Conservation (phyloP, 2,797 vertebrate species). For the Enteromius argenteus region DNA sequence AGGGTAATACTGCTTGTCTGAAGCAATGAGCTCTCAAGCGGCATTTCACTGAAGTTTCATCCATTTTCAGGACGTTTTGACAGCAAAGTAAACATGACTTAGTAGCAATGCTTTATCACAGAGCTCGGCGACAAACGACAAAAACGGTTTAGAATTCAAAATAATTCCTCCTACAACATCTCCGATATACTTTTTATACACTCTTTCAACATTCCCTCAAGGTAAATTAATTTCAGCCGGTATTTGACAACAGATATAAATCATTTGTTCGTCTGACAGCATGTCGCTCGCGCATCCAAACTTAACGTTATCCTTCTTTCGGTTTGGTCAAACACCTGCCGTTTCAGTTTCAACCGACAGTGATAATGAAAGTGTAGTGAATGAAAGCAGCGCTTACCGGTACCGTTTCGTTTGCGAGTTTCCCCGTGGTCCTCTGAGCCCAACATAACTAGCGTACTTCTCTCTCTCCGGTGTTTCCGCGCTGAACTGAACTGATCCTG, state of each 20-base stretch:
- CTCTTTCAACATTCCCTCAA: background rate
- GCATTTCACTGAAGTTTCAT: constrained; percentile 37
- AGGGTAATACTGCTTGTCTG: constrained; percentile 1
- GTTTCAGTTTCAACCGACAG: constrained; percentile 4
- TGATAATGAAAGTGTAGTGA: background rate
- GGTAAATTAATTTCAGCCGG: background rate
- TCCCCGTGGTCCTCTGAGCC: constrained; percentile 69
- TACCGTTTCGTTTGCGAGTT: constrained; percentile 65
- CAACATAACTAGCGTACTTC: constrained; percentile 60
- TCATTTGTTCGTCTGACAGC: background rate
- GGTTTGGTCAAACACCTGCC: constrained; percentile 11
- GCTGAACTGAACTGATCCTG: constrained; percentile 63
- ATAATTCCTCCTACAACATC: background rate
- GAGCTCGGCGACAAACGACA: background rate
- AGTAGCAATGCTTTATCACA: constrained; percentile 9
- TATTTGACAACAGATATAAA: background rate
- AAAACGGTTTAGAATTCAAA: background rate
- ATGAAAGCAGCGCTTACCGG: constrained; percentile 70
- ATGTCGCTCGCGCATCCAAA: constrained; percentile 19
- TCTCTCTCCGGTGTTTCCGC: constrained; percentile 60
- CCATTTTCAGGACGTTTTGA: constrained; percentile 22
- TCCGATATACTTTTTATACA: background rate
- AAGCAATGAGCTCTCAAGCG: background rate
- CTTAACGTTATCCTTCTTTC: background rate
- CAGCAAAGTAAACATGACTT: constrained; percentile 29